Conservation (phyloP, 2,888 invertebrate species). For the Heteromyza rotundicornis region DNA sequence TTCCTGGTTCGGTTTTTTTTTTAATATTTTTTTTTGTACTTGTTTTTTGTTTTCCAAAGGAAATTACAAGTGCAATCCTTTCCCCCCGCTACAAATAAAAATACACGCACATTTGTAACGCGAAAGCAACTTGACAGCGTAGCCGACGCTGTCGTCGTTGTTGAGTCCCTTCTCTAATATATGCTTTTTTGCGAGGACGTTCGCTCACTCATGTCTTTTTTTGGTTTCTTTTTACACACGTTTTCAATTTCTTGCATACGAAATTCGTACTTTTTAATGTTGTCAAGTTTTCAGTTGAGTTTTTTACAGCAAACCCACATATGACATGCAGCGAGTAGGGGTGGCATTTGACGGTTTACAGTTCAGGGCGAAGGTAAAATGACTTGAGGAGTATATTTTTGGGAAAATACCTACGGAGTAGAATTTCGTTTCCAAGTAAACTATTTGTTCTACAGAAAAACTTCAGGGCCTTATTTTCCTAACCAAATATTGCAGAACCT, state of each 20-base stretch:
- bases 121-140: not conserved
- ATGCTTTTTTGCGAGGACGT: not conserved
- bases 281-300: not conserved
- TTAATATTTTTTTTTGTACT: too few species aligned
- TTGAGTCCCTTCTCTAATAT: not conserved
- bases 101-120: too few species aligned
- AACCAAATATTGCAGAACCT: too few species aligned
- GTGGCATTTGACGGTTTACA: too few species aligned
- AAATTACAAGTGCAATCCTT: constrained; percentile 24
- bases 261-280: not conserved
- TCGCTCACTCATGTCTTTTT: too few species aligned
- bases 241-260: not conserved
- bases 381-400: too few species aligned
- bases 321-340: not conserved
- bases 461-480: too few species aligned
- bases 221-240: constrained; percentile 1
- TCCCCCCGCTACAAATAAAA: not conserved
- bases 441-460: too few species aligned
- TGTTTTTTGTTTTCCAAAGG: constrained; percentile 1
- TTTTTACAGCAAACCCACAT: not conserved
- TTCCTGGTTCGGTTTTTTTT: constrained; percentile 1
- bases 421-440: too few species aligned
- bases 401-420: too few species aligned
- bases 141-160: not conserved
- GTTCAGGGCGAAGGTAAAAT: too few species aligned